These are phyloP conservation scores for Apostichopus japonicus DNA, from an alignment of 35 echinoderm and acorn worm species.

Conservation along the genomic window DNA sequence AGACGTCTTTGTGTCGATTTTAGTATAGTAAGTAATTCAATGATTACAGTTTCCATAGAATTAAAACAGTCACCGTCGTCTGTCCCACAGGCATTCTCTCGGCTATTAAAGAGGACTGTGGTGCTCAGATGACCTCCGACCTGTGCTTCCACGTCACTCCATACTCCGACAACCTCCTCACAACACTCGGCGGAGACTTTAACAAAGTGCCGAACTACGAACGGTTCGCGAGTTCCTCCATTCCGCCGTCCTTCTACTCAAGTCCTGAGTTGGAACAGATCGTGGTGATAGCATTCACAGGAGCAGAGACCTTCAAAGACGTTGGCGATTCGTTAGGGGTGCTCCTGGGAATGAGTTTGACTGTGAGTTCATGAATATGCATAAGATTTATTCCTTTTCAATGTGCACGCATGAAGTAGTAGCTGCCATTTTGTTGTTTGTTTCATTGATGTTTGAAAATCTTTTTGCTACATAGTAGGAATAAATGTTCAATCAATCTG, in stretches of 20 bases:
- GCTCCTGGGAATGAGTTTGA: slow-evolving; percentile 76
- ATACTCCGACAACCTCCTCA: slow-evolving; percentile 75
- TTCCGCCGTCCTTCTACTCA: slow-evolving; percentile 81
- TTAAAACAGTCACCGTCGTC: too few species aligned
- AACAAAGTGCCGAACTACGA: slow-evolving; percentile 66
- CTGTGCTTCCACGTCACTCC: slow-evolving; percentile 88
- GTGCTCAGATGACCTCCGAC: slow-evolving; percentile 41
- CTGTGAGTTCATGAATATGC: slow-evolving; percentile 59
- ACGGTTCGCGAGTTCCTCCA: slow-evolving; percentile 41
- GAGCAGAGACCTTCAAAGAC: slow-evolving; percentile 67
- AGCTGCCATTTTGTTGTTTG: too few species aligned
- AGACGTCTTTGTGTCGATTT: too few species aligned
- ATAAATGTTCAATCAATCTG: too few species aligned
- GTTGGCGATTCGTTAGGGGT: slow-evolving; percentile 73
- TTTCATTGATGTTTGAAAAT: too few species aligned
- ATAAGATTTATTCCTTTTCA: background rate
- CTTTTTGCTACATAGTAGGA: too few species aligned
- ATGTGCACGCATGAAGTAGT: background rate
- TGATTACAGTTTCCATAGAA: too few species aligned
- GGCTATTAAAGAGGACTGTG: slow-evolving; percentile 66
- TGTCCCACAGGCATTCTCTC: slow-evolving; percentile 60
- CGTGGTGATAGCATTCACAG: slow-evolving; percentile 82
- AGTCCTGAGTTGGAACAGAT: slow-evolving; percentile 93
- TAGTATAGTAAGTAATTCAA: too few species aligned
- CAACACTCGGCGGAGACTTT: slow-evolving; percentile 84